Evolutionary conservation across 2,797 vertebrate genomes (phyloP).

Genomic region (Euthynnus affinis): DNA sequence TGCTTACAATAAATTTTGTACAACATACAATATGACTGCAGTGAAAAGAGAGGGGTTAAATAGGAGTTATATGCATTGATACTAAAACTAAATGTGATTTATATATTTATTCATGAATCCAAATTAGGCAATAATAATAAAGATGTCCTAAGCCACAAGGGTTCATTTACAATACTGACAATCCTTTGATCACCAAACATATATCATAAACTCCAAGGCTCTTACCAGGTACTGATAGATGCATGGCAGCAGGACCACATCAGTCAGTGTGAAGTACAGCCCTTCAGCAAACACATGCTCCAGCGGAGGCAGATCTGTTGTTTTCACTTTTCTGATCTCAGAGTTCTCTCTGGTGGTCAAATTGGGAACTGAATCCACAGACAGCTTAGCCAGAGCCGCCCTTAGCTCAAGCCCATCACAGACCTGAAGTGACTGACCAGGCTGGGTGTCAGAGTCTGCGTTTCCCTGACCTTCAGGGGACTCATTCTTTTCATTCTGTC

Average conservation of each 20-base stretch:
- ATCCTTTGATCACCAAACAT: slow-evolving; percentile 8
- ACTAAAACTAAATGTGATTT: slow-evolving; percentile 22
- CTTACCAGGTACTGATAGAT: slow-evolving; percentile 95
- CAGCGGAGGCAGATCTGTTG: slow-evolving; percentile 89
- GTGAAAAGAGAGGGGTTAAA: neutral
- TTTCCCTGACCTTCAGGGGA: slow-evolving; percentile 4
- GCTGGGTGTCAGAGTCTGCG: neutral
- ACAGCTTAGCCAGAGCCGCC: slow-evolving; percentile 90
- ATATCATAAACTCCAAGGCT: slow-evolving; percentile 38
- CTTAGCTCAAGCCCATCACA: slow-evolving; percentile 86
- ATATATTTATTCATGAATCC: slow-evolving; percentile 15
- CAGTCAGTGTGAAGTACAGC: slow-evolving; percentile 96
- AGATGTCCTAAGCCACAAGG: slow-evolving; percentile 3
- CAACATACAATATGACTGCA: neutral
- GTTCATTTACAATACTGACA: slow-evolving; percentile 30
- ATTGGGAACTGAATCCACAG: slow-evolving; percentile 77
- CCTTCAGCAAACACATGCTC: slow-evolving; percentile 97
- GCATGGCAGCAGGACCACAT: slow-evolving; percentile 95
- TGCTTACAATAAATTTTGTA: neutral
- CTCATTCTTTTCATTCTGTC: slow-evolving; percentile 48
- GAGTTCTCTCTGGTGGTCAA: slow-evolving; percentile 86
- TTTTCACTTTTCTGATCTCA: slow-evolving; percentile 93
- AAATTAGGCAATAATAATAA: slow-evolving; percentile 28
- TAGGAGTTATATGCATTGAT: neutral
- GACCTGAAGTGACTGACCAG: slow-evolving; percentile 10